Base-by-base conservation (phyloP, 2,888 invertebrate species). In the Eledona agricola region DNA sequence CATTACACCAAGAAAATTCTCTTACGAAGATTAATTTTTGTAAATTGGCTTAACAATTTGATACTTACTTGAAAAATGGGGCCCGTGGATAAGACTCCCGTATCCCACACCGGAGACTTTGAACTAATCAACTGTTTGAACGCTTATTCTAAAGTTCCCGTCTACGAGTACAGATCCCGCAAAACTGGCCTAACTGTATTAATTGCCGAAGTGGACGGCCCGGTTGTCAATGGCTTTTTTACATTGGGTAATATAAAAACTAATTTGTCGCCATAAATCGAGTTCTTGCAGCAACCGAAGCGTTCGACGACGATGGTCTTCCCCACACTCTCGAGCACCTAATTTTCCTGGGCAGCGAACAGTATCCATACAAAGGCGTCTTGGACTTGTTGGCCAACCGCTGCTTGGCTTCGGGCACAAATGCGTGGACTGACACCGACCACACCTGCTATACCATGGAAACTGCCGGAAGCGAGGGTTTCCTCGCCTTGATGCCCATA, bases 311-410 rank as follows among this genome's bases (percentile, higher is more conserved):
- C 75, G 94, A 95, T 78, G 96, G 96, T 1, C 75, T 96, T 45
- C 95, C 96, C 0, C 95, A 96, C 72, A 95, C 95, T 0, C 78
- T 96, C 74, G 95, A 96, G 70, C 95, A 96, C 78, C 81, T 96
- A 5, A 85, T 96, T 35, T 96, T 96, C 75, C 79, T 94, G 73
- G 96, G 95, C 0, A 94, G 93, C 58, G 86, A 94, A 71, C 82
- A 89, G 6, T 95, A 92, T 72, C 94, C 94, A 0, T 94, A 87
- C 73, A 94, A 93, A 75, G 94, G 94, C 2, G 86, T 94, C 31
- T 77, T 96, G 55, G 95, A 96, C 77, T 79, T 94, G 40, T 77
- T 94, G 61, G 94, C 95, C 3, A 95, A 94, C 74, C 82, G 93
- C 19, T 94, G 93, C 70, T 81, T 93, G 69, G 93, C 94, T 1